Percentiles rank a stretch among this genome's conserved stretches.
Conservation (phyloP, 2,113 vertebrate species). For the Protobothrops flavoviridis region DNA sequence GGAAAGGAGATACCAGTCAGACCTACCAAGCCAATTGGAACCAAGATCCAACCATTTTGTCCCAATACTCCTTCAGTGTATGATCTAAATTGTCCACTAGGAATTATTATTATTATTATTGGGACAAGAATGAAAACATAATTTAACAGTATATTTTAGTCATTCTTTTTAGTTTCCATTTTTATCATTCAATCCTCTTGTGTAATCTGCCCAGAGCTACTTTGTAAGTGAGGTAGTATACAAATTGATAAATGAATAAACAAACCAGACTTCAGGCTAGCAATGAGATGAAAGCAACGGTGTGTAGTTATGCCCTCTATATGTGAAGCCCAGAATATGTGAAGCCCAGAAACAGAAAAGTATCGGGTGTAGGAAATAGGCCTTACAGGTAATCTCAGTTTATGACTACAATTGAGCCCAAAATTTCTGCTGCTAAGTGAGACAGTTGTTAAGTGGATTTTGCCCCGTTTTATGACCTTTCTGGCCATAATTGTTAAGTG, state of each 20-base stretch:
- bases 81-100: neutral
- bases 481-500: too few relatives aligned
- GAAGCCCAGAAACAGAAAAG: neutral
- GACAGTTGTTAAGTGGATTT: too few relatives aligned
- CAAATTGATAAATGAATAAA: neutral
- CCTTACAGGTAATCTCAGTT: neutral
- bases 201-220: neutral
- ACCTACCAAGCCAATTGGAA: neutral
- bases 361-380: neutral
- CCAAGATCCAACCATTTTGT: neutral
- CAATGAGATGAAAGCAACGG: neutral
- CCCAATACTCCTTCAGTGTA: neutral
- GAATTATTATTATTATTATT: neutral
- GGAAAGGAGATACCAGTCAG: neutral
- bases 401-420: too few relatives aligned
- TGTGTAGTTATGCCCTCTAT: neutral
- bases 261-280: neutral
- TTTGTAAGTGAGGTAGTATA: neutral
- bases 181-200: neutral
- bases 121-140: neutral
- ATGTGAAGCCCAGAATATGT: neutral
- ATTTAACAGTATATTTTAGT: neutral
- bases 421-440: too few relatives aligned
- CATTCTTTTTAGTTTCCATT: neutral
- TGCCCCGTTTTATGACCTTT: too few relatives aligned